Base-by-base conservation (phyloP, 1,140 invertebrate species). In the Sminthurides bifidus region DNA sequence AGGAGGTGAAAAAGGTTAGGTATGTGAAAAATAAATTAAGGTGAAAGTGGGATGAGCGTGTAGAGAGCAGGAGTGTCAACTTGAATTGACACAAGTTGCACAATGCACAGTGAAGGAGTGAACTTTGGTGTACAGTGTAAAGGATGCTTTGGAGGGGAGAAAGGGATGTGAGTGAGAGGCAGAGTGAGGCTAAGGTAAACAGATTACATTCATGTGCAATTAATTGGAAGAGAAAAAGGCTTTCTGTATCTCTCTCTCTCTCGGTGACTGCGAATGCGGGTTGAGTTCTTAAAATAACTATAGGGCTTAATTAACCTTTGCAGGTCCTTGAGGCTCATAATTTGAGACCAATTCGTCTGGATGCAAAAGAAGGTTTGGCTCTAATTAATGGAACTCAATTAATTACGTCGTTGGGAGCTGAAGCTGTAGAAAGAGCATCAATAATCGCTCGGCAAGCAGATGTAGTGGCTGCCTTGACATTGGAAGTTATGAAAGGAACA, bases 381-480 rank as follows among this genome's bases (percentile, higher is more conserved):
- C 66, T 86, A 49, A 82, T 86, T 60, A 85, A 85, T 69, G 83
- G 83, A 50, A 85, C 83, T 15, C 83, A 85, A 68, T 71, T 86
- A 41, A 84, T 85, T 40, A 79, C 81, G 26, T 76, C 81, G 19
- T 68, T 85, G 33, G 83, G 82, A 29, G 77, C 79, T 15, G 79
- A 83, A 71, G 82, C 80, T 14, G 70, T 83, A 3, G 78, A 82
- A 65, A 69, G 82, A 61, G 78, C 81, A 0, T 72, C 72, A 30
- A 73, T 72, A 29, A 76, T 83, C 38, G 78, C 79, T 1, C 68
- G 75, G 45, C 81, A 85, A 67, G 81, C 81, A 2, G 81, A 85
- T 67, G 75, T 85, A 10, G 78, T 84, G n/a, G 80, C 82, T 8
- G 80, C 82, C 2, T 69, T 85, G 27, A 79, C 78, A 3, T 67